These are phyloP conservation scores for Apteryx owenii DNA, from an alignment of 2,113 vertebrate genomes.

Conservation along the genomic window DNA sequence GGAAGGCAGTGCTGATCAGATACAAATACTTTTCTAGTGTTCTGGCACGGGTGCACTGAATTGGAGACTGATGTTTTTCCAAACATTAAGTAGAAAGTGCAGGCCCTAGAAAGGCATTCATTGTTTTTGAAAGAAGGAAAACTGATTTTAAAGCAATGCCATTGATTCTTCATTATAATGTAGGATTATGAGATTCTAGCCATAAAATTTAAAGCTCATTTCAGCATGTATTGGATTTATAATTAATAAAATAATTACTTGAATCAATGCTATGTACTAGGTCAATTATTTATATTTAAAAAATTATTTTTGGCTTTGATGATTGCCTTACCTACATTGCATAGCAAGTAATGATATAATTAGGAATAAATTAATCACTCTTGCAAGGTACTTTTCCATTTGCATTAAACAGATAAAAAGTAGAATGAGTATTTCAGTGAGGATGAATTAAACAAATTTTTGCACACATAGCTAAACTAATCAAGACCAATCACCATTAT, in stretches of 20 bases:
- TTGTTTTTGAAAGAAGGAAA: neutral
- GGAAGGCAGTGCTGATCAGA: neutral
- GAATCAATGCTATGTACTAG: slow-evolving; percentile 12
- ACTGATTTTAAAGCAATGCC: neutral
- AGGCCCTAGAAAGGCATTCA: neutral
- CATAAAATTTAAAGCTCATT: slow-evolving; percentile 33
- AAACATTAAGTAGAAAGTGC: neutral
- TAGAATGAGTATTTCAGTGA: neutral
- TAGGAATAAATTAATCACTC: slow-evolving; percentile 45
- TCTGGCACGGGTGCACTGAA: neutral
- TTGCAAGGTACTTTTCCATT: neutral
- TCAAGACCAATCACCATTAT: neutral
- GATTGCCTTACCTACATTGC: slow-evolving; percentile 35
- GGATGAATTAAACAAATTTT: neutral
- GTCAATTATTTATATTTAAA: slow-evolving; percentile 35
- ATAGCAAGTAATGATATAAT: slow-evolving; percentile 44
- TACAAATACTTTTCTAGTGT: neutral
- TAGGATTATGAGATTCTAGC: slow-evolving; percentile 38
- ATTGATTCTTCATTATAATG: slow-evolving; percentile 46
- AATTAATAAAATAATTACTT: slow-evolving; percentile 68
- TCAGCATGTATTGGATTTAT: slow-evolving; percentile 34
- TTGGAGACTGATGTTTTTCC: neutral
- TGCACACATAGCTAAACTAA: neutral
- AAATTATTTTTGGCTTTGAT: slow-evolving; percentile 23
- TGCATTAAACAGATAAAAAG: neutral